A percentile compares a stretch with the other conserved stretches of the same genome.
Evolutionary conservation across 2,797 vertebrate species (phyloP).

Genomic region (Buphagus erythrorhynchus): DNA sequence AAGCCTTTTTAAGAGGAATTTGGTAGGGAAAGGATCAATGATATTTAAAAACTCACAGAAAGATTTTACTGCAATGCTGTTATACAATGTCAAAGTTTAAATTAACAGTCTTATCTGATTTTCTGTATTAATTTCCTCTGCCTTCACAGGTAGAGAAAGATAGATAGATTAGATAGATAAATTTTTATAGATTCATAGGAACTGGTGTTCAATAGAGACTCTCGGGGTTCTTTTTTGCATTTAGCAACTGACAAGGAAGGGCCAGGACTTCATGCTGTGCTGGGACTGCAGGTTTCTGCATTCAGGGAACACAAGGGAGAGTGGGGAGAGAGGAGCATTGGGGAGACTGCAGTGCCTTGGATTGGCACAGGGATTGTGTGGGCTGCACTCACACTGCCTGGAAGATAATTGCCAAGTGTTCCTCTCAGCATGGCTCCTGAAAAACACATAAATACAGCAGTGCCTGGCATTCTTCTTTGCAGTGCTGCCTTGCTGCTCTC

Average conservation of each 20-base stretch:
- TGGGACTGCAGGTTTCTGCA: not conserved
- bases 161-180: not conserved
- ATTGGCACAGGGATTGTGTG: not conserved
- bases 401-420: not conserved
- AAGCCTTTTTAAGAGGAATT: not conserved
- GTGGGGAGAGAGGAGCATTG: not conserved
- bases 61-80: not conserved
- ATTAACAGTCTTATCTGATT: not conserved
- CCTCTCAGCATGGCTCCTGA: not conserved
- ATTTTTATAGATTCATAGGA: not conserved
- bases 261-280: not conserved
- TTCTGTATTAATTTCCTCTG: not conserved
- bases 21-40: not conserved
- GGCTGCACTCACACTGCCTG: not conserved
- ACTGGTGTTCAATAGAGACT: not conserved
- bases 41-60: not conserved
- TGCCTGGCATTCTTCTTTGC: not conserved
- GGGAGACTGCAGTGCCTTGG: not conserved
- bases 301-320: not conserved
- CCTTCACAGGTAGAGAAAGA: not conserved
- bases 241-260: not conserved
- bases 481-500: not conserved
- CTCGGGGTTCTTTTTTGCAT: not conserved
- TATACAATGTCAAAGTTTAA: fast-evolving
- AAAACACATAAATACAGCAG: not conserved